Conservation (phyloP, 2,113 vertebrate genomes). For the Gambusia holbrooki region DNA sequence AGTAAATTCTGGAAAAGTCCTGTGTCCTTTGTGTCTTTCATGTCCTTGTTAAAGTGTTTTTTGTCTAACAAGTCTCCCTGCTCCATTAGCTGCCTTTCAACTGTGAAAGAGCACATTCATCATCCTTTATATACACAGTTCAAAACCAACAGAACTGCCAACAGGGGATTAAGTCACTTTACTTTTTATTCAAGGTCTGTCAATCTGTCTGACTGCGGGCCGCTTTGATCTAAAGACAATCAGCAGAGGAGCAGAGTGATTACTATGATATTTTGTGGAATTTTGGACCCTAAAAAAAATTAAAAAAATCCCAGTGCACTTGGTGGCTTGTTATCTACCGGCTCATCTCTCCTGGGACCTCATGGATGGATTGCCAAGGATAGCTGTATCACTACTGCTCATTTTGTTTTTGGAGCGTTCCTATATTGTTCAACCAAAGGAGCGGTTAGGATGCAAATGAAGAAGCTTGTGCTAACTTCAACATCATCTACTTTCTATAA, state of each 20-base stretch:
- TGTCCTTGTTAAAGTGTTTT: slow-evolving; percentile 59
- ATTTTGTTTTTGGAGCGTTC: not conserved
- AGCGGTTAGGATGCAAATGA: not conserved
- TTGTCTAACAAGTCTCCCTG: slow-evolving; percentile 59
- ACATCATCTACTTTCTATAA: too few species aligned
- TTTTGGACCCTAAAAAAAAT: not conserved
- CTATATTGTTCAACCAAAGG: not conserved
- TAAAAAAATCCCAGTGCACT: not conserved
- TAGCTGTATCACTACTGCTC: not conserved
- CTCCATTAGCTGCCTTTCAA: slow-evolving; percentile 69
- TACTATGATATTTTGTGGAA: not conserved
- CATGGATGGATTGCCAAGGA: not conserved
- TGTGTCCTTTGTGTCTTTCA: slow-evolving; percentile 58
- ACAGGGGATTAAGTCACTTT: slow-evolving; percentile 38
- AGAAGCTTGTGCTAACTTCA: not conserved
- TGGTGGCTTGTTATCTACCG: not conserved
- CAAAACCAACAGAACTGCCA: slow-evolving; percentile 28
- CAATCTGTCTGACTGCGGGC: slow-evolving; percentile 2
- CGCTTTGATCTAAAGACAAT: slow-evolving; percentile 8
- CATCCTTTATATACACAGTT: slow-evolving; percentile 55
- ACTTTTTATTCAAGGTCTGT: slow-evolving; percentile 19
- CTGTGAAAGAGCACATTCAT: slow-evolving; percentile 66
- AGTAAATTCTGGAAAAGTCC: slow-evolving; percentile 48
- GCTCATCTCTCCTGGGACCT: not conserved
- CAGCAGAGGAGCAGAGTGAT: not conserved